Conservation (phyloP, 2,113 vertebrate species). For the Platanista minor region DNA sequence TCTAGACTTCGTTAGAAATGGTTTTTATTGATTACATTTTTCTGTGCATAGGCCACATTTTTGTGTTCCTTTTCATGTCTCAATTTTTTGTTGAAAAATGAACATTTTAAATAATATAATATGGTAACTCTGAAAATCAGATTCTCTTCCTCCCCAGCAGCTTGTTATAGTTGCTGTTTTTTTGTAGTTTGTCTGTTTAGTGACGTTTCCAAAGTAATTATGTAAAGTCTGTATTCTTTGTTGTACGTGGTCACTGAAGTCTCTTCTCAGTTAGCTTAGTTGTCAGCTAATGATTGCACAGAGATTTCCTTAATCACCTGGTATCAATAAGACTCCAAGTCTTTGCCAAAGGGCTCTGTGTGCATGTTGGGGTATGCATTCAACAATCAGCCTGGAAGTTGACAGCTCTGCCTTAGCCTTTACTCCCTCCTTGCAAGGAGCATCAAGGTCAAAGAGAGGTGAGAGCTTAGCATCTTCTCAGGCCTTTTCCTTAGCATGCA, state of each 20-base stretch:
- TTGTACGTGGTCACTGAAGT: not conserved
- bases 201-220: not conserved
- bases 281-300: not conserved
- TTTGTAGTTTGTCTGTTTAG: too few species aligned
- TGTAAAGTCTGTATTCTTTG: not conserved
- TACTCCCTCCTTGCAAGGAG: not conserved
- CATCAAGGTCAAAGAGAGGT: not conserved
- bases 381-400: not conserved
- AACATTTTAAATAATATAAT: not conserved
- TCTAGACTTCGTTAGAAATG: not conserved
- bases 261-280: not conserved
- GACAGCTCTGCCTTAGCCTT: not conserved
- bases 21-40: not conserved
- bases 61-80: not conserved
- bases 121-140: not conserved
- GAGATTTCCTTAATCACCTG: not conserved
- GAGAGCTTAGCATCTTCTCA: not conserved
- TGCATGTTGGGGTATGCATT: not conserved
- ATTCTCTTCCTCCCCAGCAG: not conserved
- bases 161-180: not conserved
- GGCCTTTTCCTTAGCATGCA: not conserved
- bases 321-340: not conserved
- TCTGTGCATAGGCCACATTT: not conserved
- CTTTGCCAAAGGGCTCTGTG: not conserved
- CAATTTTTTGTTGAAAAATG: not conserved